A percentile compares a stretch with the other conserved stretches of the same genome.
Conservation (phyloP, 2,113 vertebrate species). For the Spheniscus mendiculus region DNA sequence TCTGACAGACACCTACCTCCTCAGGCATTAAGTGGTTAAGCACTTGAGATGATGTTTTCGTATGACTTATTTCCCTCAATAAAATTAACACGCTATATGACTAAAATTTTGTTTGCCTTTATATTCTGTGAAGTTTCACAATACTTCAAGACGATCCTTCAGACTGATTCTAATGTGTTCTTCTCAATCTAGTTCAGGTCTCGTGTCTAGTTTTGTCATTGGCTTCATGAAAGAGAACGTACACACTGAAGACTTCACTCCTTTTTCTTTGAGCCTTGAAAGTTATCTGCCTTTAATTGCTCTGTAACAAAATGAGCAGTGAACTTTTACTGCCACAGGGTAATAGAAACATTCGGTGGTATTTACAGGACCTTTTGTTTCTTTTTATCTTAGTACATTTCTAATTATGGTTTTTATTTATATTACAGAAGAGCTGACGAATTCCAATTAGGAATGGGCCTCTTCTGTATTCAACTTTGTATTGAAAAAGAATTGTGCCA, state of each 20-base stretch:
- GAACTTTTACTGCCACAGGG: background rate
- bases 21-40: background rate
- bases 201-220: background rate
- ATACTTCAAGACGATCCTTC: background rate
- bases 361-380: slow-evolving; percentile 46
- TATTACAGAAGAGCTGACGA: background rate
- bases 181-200: background rate
- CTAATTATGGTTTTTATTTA: slow-evolving; percentile 18
- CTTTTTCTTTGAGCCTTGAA: background rate
- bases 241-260: background rate
- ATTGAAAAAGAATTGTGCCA: background rate
- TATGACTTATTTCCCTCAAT: background rate
- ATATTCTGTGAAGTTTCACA: background rate
- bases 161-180: background rate
- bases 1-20: background rate
- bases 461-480: background rate
- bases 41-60: background rate
- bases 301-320: background rate
- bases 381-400: slow-evolving; percentile 26
- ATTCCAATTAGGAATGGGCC: background rate
- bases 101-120: background rate
- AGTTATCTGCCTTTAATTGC: background rate
- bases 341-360: background rate
- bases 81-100: background rate
- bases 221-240: background rate